Base-by-base conservation (phyloP, 2,797 vertebrate genomes). In the Pelobates cultripes region DNA sequence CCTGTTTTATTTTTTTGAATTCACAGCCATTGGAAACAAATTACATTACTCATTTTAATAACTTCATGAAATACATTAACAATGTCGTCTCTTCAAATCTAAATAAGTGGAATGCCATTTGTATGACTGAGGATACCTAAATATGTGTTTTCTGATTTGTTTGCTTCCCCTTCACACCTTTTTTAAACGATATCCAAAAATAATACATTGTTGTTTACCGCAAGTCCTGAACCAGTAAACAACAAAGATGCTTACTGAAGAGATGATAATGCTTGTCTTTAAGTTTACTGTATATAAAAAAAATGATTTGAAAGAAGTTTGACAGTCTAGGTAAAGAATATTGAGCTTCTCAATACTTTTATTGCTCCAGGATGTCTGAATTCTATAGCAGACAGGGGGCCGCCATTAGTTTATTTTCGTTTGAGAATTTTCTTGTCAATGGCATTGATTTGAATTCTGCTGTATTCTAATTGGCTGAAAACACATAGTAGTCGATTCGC, bases 161-260 rank as follows among this genome's bases (percentile, higher is more conserved):
- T 7, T 57, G 45, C 12, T 66, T 28, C 13, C 43, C 17, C 40
- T 8, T 72, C 61, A 66, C 69, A 57, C 64, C 42, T 80, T 73
- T 44, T 4, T 14, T 7, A 10, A 40, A 72, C 4, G 41, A 47
- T 61, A 73, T 82, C 61, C 47, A 41, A 41, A 73, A 57, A 41
- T 73, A 57, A n/a, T 42, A 14, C 40, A 14, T 61, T 63, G 14
- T 51, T 72, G 63, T 82, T 81, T 70, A 53, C 51, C 44, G 67
- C 45, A 57, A 44, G 10, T 63, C 43, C 55, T 10, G 17, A 43
- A 42, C 69, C 47, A 3, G 43, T 73, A 66, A 15, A 77, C 69
- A 72, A 78, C 67, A 70, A 45, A 15, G n/a, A 3, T 45, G n/a
- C 61, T 28, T 40, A 40, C 14, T 64, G 7, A 28, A 57, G 13